phyloP scores from a whole-genome alignment of 2,113 vertebrate genomes.

The Bucco capensis region DNA sequence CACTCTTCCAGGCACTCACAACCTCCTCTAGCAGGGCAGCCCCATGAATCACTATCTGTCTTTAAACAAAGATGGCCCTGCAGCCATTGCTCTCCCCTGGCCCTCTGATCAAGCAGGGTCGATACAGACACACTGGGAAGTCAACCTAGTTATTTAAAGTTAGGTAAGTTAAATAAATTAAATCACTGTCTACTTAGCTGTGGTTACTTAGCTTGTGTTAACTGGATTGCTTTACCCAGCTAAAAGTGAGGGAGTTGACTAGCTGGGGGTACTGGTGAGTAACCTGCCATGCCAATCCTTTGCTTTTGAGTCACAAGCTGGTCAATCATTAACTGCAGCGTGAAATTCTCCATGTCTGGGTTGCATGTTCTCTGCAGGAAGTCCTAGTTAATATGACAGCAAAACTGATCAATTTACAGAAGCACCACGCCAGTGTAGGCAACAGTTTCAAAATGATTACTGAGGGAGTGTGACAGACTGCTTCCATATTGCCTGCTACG shows the following conservation, averaged over 20 bases:
- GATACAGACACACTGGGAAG: rapidly evolving
- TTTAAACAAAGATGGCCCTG: not conserved
- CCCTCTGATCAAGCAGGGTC: not conserved
- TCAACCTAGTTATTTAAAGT: not conserved
- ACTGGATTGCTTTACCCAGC: not conserved
- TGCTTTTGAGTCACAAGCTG: not conserved
- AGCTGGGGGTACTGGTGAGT: not conserved
- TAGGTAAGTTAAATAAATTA: not conserved
- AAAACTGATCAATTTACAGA: not conserved
- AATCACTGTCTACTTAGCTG: not conserved
- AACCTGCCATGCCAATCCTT: rapidly evolving
- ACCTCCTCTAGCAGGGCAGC: not conserved
- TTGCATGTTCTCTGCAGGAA: not conserved
- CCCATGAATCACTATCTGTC: rapidly evolving
- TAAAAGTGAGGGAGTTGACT: rapidly evolving
- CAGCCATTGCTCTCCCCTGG: rapidly evolving
- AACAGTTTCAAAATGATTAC: rapidly evolving
- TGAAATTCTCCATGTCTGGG: not conserved
- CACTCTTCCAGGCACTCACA: not conserved
- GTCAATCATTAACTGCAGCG: not conserved
- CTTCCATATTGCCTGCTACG: rapidly evolving
- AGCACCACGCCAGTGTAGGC: rapidly evolving
- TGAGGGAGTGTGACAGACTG: rapidly evolving
- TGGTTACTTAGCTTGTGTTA: not conserved
- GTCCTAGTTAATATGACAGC: not conserved